Evolutionary conservation across 53 echinoderm and acorn worm species (phyloP), one percentile per base, ranked within the genome.

Genomic region (Paelopatides confundens): DNA sequence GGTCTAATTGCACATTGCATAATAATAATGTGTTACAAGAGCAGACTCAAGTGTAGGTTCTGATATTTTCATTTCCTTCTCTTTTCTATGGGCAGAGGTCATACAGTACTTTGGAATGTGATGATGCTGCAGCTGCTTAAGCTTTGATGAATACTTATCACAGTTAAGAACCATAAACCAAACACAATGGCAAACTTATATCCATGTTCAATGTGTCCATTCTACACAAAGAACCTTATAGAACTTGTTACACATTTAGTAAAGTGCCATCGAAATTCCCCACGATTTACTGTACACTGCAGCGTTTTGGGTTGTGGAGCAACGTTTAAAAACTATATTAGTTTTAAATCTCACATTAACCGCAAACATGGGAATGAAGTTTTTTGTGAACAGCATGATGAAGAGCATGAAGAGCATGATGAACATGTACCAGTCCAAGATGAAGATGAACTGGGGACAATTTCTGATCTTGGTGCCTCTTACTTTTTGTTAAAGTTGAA

Each of bases 211-310:
- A 35, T 69, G 69, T 69, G 69, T 69, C 69, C 69, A 1, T 69
- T 69, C 69, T 69, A 24, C 35, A 29, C 69, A 11, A 30, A 69
- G 17, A 69, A 69, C 27, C 35, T 69, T 9, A 24, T 10, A 10
- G 27, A 7, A 6, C 69, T 69, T 35, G 69, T 69, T 10, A 27
- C 69, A 29, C 69, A 69, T 69, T 29, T 69, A 69, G 69, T 69
- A 30, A 69, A 32, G 35, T 7, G 9, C 31, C 91, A 91, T 68
- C 66, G 62, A 34, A 64, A 91, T 86, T 86, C 87, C 7, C 47
- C 87, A 18, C 77, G 86, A 76, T 91, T 91, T 76, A 28, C 81
- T 28, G 81, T 86, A 10, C 48, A 37, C 34, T 91, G 91, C 46
- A 81, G 68, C 66, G 38, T 91, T 38, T 35, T 29, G 21, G 34